Evolutionary conservation across 2,113 vertebrate genomes (phyloP).

Genomic region (Aphelocoma coerulescens): DNA sequence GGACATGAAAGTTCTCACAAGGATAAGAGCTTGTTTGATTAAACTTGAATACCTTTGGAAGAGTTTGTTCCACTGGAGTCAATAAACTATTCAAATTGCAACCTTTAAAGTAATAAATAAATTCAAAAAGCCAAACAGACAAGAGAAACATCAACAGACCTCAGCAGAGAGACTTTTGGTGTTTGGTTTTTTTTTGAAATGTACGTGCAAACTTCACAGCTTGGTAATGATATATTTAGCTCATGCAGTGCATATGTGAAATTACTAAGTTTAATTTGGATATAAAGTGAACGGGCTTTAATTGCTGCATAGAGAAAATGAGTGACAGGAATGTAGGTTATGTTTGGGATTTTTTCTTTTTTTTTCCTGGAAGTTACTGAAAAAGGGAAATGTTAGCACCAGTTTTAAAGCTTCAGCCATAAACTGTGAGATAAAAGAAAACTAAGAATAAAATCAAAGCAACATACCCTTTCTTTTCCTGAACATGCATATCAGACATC

Average conservation of each 20-base stretch:
- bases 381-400: background rate
- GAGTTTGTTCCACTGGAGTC: background rate
- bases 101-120: background rate
- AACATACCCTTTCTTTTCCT: background rate
- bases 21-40: background rate
- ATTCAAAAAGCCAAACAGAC: background rate
- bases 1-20: rapidly evolving
- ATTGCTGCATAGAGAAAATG: background rate
- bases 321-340: background rate
- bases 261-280: background rate
- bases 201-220: background rate
- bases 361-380: background rate
- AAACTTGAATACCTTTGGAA: background rate
- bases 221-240: background rate
- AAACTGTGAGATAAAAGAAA: background rate
- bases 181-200: background rate
- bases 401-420: background rate
- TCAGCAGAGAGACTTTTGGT: background rate
- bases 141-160: background rate
- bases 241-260: background rate
- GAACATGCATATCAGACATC: background rate
- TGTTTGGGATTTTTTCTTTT: background rate
- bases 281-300: background rate
- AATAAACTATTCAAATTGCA: background rate
- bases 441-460: background rate